These are phyloP conservation scores for Chelon labrosus DNA, from an alignment of 2,797 vertebrate genomes.

Conservation along the genomic window DNA sequence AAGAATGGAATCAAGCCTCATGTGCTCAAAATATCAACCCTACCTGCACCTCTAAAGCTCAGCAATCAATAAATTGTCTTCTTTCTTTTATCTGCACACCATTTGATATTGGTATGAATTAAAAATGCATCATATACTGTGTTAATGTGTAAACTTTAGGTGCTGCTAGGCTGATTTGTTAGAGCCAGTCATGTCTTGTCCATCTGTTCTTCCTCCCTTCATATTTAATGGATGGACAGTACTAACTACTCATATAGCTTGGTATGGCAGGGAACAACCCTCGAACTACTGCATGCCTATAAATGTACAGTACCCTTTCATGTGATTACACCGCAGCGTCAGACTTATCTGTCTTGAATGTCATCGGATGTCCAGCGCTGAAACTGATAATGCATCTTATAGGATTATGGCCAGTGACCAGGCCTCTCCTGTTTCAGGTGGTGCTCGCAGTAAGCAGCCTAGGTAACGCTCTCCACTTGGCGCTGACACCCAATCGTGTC, in stretches of 20 bases:
- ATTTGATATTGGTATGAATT: too few species aligned
- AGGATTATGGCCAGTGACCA: slow-evolving; percentile 5
- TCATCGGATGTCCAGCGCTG: neutral
- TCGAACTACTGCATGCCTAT: neutral
- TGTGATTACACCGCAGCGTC: slow-evolving; percentile 26
- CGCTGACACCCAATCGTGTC: slow-evolving; percentile 68
- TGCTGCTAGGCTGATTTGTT: neutral
- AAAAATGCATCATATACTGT: neutral
- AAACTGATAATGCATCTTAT: slow-evolving; percentile 31
- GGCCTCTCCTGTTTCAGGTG: slow-evolving; percentile 61
- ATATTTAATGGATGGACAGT: neutral
- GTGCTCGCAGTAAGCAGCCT: slow-evolving; percentile 22
- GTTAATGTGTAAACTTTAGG: neutral
- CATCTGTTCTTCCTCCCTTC: neutral
- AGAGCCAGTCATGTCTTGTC: too few species aligned
- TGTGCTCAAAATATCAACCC: neutral
- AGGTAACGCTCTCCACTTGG: slow-evolving; percentile 63
- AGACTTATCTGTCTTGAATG: slow-evolving; percentile 14
- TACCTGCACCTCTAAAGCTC: neutral
- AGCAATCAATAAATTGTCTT: neutral
- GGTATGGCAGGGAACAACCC: neutral
- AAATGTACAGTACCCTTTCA: neutral
- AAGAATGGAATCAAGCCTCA: neutral
- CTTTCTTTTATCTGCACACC: neutral
- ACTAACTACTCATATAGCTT: neutral